Evolutionary conservation across 2,797 vertebrate species (phyloP).

Genomic region (Sebastolobus alascanus): DNA sequence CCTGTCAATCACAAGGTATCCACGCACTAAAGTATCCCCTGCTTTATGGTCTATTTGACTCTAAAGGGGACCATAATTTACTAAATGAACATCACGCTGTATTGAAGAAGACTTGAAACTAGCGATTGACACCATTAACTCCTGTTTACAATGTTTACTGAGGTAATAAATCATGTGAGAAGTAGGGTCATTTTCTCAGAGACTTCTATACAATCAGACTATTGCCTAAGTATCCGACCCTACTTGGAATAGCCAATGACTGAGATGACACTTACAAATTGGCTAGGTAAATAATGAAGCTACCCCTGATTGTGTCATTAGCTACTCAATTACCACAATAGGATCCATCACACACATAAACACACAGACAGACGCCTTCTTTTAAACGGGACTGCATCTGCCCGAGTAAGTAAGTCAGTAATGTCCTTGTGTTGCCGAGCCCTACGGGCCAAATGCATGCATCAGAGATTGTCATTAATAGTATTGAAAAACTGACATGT

Average conservation of each 20-base stretch:
- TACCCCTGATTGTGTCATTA: slow-evolving; percentile 1
- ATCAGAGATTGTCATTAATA: slow-evolving; percentile 46
- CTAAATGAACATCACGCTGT: no score
- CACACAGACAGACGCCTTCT: not conserved
- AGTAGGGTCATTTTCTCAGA: no score
- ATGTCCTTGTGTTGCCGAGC: slow-evolving; percentile 35
- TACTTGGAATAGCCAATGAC: not conserved
- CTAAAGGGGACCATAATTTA: no score
- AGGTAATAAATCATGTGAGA: no score
- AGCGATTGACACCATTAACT: no score
- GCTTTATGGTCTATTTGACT: no score
- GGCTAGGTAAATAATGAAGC: slow-evolving; percentile 12
- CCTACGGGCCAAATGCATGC: slow-evolving; percentile 15
- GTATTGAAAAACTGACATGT: slow-evolving; percentile 46
- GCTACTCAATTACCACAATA: not conserved
- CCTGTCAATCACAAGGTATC: no score
- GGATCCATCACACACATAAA: slow-evolving; percentile 17
- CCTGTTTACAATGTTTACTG: no score
- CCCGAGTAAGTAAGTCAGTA: slow-evolving; percentile 29
- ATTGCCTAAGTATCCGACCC: not conserved
- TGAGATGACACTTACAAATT: slow-evolving; percentile 2
- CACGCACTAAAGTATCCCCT: no score
- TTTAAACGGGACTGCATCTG: not conserved
- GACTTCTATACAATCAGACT: no score
- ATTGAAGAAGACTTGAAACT: no score